Evolutionary conservation across 2,888 invertebrate species (phyloP).

Genomic region (Nomada flava): DNA sequence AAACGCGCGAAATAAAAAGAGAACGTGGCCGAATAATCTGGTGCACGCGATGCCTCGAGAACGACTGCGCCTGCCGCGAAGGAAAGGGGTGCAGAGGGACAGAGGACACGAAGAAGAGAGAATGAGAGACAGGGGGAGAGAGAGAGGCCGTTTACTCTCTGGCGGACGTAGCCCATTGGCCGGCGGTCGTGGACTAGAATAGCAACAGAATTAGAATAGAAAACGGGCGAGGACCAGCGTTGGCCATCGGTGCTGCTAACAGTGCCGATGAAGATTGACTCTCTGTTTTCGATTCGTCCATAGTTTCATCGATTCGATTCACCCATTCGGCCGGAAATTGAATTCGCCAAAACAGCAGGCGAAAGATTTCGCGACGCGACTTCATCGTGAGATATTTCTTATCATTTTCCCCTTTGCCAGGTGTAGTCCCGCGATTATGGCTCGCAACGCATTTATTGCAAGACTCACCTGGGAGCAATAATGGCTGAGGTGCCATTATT

Average conservation of each 20-base stretch:
- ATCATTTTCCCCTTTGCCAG: too few relatives aligned
- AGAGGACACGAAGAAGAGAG: slow-evolving; percentile 20
- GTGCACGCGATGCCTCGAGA: slow-evolving; percentile 76
- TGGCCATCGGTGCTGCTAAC: slow-evolving; percentile 17
- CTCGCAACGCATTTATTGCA: too few relatives aligned
- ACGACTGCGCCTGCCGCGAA: slow-evolving; percentile 74
- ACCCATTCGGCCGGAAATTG: not conserved
- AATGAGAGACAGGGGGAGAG: slow-evolving; percentile 28
- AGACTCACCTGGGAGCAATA: too few relatives aligned
- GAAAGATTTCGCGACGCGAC: too few relatives aligned
- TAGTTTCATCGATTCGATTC: not conserved
- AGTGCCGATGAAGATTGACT: slow-evolving; percentile 8
- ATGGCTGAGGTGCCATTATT: too few relatives aligned
- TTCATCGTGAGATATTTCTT: too few relatives aligned
- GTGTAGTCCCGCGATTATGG: too few relatives aligned
- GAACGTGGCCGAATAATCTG: slow-evolving; percentile 71
- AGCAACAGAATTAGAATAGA: slow-evolving; percentile 73
- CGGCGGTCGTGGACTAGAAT: slow-evolving; percentile 68
- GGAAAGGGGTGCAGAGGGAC: slow-evolving; percentile 55
- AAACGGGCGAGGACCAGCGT: slow-evolving; percentile 63
- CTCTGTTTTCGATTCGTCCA: slow-evolving; percentile 7
- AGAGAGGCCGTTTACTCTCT: slow-evolving; percentile 41
- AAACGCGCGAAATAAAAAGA: slow-evolving; percentile 54
- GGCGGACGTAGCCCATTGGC: slow-evolving; percentile 71
- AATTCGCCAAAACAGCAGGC: not conserved